A percentile compares a stretch with the other conserved stretches of the same genome.
Evolutionary conservation across 2,113 vertebrate species (phyloP).

Genomic region (Lates calcarifer): DNA sequence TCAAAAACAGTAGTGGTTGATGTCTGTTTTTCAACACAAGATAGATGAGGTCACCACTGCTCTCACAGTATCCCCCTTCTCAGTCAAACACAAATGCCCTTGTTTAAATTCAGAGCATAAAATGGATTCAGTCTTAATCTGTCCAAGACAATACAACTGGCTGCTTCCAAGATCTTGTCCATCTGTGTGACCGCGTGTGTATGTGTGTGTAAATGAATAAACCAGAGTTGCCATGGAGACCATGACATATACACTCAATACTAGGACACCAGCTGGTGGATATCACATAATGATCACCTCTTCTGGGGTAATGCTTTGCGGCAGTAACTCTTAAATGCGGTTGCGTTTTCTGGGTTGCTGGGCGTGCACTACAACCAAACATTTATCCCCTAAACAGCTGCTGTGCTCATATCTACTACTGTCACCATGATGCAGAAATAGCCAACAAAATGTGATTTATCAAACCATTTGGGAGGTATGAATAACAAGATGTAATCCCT

Average conservation of each 20-base stretch:
- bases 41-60: conserved; percentile 28
- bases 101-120: conserved; percentile 66
- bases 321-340: conserved; percentile 59
- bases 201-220: conserved; percentile 42
- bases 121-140: conserved; percentile 49
- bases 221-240: conserved; percentile 64
- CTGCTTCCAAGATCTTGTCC: conserved; percentile 64
- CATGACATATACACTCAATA: conserved; percentile 78
- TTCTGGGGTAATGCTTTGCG: conserved; percentile 62
- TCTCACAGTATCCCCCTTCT: conserved; percentile 27
- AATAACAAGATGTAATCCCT: conserved; percentile 19
- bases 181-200: conserved; percentile 57
- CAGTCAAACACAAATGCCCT: conserved; percentile 60
- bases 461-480: conserved; percentile 13
- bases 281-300: conserved; percentile 69
- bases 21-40: conserved; percentile 30
- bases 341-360: conserved; percentile 66
- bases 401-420: conserved; percentile 42
- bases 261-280: conserved; percentile 78
- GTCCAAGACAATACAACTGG: conserved; percentile 54
- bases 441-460: conserved; percentile 12
- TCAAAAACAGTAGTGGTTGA: conserved; percentile 48
- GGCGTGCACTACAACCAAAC: conserved; percentile 73
- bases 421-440: conserved; percentile 32
- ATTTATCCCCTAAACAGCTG: conserved; percentile 56